Evolutionary conservation across 2,888 invertebrate species (phyloP), one percentile per base, ranked within the genome.

Genomic region (Didymodactylos carnosus): DNA sequence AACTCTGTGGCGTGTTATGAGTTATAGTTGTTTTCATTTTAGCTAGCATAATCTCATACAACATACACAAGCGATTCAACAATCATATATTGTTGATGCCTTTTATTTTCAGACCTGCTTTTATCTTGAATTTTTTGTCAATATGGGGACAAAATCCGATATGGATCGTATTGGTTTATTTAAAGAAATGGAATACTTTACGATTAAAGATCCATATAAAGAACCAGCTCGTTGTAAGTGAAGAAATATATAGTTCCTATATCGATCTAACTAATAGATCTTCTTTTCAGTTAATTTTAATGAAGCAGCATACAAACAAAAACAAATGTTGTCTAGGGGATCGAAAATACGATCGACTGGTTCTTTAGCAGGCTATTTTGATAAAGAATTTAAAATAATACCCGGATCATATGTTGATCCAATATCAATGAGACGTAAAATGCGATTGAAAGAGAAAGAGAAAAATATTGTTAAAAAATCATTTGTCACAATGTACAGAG

Each of bases 131-230:
- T n/a, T n/a, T n/a, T n/a, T n/a, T n/a, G n/a, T n/a, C n/a, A n/a
- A n/a, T n/a, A n/a, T n/a, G n/a, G n/a, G n/a, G n/a, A n/a, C n/a
- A 19, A 62, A 62, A 19, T 4, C 6, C 0, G 83, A 84, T 77
- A 82, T 84, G 83, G 82, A 83, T 75, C 77, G 83, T 71, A 76
- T 84, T 43, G 83, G 83, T 35, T 72, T 83, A 70, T 84, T 84
- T 78, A 80, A 82, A 77, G 83, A 84, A 76, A 82, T 83, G 81
- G 78, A 79, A 73, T 84, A 84, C 76, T 78, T 80, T 39, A 80
- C 82, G 23, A 81, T 83, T 69, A 79, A 79, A 76, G 83, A 83
- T 77, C 79, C 78, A 76, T 83, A 82, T 76, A 81, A 78, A 72
- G 72, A 77, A 29, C 77, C 78, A 46, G 78, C 78, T 72, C 76